Conservation (phyloP, 2,888 invertebrate species). For the Diarsia dahlii region DNA sequence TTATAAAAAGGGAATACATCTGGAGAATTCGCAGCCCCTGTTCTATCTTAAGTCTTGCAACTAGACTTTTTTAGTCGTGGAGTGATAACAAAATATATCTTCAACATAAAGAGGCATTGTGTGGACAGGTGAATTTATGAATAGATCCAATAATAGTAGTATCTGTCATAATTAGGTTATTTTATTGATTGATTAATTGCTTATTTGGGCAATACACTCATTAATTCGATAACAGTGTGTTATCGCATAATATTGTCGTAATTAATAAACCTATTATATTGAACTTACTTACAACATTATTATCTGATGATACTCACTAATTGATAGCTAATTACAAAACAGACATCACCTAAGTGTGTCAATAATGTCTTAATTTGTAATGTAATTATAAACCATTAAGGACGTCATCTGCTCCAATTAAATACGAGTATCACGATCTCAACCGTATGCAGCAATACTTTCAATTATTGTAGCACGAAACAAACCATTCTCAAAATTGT, state of each 20-base stretch:
- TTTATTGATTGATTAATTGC: neutral
- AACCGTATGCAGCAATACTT: no score
- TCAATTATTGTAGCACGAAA: no score
- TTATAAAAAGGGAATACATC: no score
- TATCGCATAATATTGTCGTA: neutral
- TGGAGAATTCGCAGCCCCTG: no score
- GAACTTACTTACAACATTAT: no score
- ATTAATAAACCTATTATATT: neutral
- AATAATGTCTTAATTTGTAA: neutral
- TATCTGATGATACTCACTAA: neutral
- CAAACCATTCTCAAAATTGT: no score
- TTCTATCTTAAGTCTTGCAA: no score
- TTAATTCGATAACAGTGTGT: neutral
- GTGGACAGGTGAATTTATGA: slow-evolving; percentile 12
- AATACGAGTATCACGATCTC: no score
- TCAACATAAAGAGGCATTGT: neutral
- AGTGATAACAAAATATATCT: neutral
- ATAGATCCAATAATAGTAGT: neutral
- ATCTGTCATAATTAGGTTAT: neutral
- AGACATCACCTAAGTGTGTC: slow-evolving; percentile 2
- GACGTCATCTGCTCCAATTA: neutral
- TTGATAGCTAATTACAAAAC: slow-evolving; percentile 4
- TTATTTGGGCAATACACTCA: neutral
- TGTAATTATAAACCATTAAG: neutral
- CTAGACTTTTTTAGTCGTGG: neutral